A percentile compares a stretch with the other conserved stretches of the same genome.
These are phyloP conservation scores for Disparrhopalites patrizii DNA, from an alignment of 2,888 invertebrate genomes.

Conservation along the genomic window DNA sequence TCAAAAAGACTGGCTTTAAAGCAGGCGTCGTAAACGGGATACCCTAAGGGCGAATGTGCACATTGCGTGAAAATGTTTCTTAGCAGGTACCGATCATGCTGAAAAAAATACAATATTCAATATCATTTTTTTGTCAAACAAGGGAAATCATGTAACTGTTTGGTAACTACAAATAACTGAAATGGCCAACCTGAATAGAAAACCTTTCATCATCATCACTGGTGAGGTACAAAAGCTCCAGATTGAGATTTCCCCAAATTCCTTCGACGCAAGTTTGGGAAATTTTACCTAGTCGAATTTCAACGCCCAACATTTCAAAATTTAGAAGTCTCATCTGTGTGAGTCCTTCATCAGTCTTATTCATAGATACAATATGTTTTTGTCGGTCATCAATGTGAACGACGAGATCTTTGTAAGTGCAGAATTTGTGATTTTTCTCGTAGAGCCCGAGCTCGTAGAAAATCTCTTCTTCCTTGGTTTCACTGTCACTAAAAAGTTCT, in stretches of 20 bases:
- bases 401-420: slow-evolving; percentile 37
- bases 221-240: slow-evolving; percentile 55
- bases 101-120: neutral
- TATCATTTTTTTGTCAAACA: neutral
- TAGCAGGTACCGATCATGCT: slow-evolving; percentile 44
- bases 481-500: slow-evolving; percentile 12
- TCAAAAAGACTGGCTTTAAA: slow-evolving; percentile 36
- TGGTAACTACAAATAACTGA: neutral
- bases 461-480: slow-evolving; percentile 36
- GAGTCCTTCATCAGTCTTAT: slow-evolving; percentile 25
- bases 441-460: slow-evolving; percentile 38
- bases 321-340: slow-evolving; percentile 38
- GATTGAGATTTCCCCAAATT: slow-evolving; percentile 55
- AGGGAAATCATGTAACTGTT: neutral
- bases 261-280: slow-evolving; percentile 46
- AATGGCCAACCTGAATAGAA: slow-evolving; percentile 51
- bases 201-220: slow-evolving; percentile 57
- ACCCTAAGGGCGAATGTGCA: slow-evolving; percentile 44
- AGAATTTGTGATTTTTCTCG: slow-evolving; percentile 43
- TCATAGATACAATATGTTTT: slow-evolving; percentile 34
- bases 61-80: slow-evolving; percentile 46
- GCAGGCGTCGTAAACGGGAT: slow-evolving; percentile 43
- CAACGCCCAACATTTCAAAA: slow-evolving; percentile 39
- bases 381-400: slow-evolving; percentile 24
- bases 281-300: slow-evolving; percentile 40